phyloP scores from a whole-genome alignment of 2,888 invertebrate genomes.

The Gryllus longicercus region DNA sequence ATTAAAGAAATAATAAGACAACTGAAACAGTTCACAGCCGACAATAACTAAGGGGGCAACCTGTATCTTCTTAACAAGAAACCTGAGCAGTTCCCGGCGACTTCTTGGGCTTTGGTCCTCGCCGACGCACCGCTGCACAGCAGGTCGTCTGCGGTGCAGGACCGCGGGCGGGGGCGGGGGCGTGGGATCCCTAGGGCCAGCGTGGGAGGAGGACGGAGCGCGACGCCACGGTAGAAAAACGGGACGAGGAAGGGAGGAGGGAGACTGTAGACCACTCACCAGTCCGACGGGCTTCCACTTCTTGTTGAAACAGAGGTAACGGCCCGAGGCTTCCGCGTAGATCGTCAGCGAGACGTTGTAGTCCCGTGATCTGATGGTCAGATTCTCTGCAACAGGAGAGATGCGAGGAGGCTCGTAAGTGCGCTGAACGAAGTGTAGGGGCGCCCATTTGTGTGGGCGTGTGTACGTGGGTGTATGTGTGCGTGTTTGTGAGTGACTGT shows the following conservation, averaged over 20 bases:
- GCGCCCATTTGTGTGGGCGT: no score
- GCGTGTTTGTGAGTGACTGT: no score
- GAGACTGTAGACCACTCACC: constrained; percentile 48
- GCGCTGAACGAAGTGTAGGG: no score
- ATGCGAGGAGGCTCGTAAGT: not conserved
- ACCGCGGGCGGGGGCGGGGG: not conserved
- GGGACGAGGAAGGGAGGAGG: not conserved
- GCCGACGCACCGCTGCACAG: not conserved
- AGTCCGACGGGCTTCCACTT: constrained; percentile 69
- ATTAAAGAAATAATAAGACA: no score
- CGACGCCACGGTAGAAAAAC: not conserved
- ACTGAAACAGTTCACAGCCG: no score
- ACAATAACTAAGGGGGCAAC: no score
- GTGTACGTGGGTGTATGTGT: no score
- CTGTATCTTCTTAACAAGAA: no score
- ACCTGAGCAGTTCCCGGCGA: no score
- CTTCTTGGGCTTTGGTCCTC: no score
- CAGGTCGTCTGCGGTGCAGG: not conserved
- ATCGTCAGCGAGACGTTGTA: constrained; percentile 60
- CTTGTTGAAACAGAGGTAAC: constrained; percentile 73
- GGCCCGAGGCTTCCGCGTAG: constrained; percentile 67
- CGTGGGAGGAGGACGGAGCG: not conserved
- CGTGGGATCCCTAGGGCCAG: not conserved
- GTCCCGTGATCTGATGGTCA: constrained; percentile 62
- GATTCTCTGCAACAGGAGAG: constrained; percentile 59